phyloP scores from a whole-genome alignment of 2,797 vertebrate genomes.

The Channa striata region DNA sequence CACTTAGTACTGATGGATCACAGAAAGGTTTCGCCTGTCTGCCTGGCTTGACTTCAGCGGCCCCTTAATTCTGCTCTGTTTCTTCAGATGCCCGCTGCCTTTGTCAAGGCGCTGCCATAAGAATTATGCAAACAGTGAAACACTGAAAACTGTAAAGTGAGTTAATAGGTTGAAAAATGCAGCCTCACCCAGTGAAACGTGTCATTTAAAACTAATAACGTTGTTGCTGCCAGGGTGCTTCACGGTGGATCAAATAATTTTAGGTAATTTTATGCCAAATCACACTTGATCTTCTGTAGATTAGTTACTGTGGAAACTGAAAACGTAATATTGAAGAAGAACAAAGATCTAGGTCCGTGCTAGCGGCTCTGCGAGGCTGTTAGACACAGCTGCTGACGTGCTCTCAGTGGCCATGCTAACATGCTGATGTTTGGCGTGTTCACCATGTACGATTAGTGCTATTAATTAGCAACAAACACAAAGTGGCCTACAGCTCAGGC shows the following conservation, averaged over 20 bases:
- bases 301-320: conserved; percentile 1
- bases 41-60: conserved; percentile 64
- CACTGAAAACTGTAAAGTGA: conserved; percentile 38
- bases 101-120: conserved; percentile 60
- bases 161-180: conserved; percentile 22
- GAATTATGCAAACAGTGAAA: conserved; percentile 63
- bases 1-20: conserved; percentile 67
- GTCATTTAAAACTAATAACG: conserved; percentile 54
- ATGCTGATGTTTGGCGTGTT: background rate
- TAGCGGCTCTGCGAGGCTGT: conserved; percentile 2
- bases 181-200: conserved; percentile 12
- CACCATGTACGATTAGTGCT: background rate
- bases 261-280: conserved; percentile 24
- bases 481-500: background rate
- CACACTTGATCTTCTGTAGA: background rate
- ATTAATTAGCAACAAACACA: background rate
- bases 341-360: background rate
- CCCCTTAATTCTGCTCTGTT: conserved; percentile 81
- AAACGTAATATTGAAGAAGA: background rate
- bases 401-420: background rate
- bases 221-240: conserved; percentile 20
- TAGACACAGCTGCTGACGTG: background rate
- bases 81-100: conserved; percentile 66
- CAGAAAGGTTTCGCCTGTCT: conserved; percentile 75
- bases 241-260: conserved; percentile 15